phyloP scores from a whole-genome alignment of 2,888 invertebrate species.

The Agrilus cyanescens region DNA sequence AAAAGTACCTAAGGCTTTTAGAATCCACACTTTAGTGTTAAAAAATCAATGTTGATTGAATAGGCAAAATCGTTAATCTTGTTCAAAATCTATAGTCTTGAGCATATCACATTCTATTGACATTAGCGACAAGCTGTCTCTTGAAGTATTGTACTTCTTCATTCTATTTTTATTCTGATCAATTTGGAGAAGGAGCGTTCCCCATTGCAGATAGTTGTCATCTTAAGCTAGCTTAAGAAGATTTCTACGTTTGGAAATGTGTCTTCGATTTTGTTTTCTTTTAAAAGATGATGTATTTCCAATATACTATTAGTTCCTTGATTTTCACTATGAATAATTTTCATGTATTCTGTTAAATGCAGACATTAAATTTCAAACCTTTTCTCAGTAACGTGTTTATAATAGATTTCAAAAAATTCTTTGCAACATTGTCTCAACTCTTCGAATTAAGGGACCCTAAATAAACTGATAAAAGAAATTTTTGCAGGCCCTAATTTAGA shows the following conservation, averaged over 20 bases:
- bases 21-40: conserved; percentile 5
- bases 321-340: conserved; percentile 12
- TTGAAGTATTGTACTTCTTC: conserved; percentile 19
- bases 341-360: no score
- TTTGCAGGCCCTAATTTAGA: no score
- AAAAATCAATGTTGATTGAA: conserved; percentile 11
- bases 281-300: conserved; percentile 9
- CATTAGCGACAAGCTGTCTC: conserved; percentile 15
- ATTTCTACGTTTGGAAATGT: conserved; percentile 21
- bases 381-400: no score
- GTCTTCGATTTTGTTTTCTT: conserved; percentile 14
- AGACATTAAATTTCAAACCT: no score
- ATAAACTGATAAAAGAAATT: no score
- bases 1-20: conserved; percentile 10
- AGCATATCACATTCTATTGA: conserved; percentile 20
- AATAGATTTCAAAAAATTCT: no score
- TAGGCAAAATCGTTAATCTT: conserved; percentile 20
- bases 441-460: no score
- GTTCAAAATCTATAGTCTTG: conserved; percentile 19
- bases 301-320: conserved; percentile 10
- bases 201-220: conserved; percentile 20
- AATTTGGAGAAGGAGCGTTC: conserved; percentile 19
- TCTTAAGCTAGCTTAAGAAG: conserved; percentile 12
- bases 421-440: no score
- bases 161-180: conserved; percentile 19